Conservation (phyloP, 2,888 invertebrate genomes). For the Synanthedon formicaeformis region DNA sequence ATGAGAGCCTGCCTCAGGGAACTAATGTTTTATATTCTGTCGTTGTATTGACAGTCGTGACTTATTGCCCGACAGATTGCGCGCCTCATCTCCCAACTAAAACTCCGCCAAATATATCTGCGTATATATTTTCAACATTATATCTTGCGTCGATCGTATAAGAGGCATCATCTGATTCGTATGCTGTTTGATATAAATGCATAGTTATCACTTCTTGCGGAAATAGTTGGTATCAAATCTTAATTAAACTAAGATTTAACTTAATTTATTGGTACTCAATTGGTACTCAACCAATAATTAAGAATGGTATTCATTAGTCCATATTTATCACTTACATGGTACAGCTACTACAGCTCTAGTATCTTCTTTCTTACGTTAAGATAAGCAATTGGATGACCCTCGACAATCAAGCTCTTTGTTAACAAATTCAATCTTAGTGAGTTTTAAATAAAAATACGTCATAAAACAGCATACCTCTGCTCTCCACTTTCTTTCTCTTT, state of each 20-base stretch:
- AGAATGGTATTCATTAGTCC: no score
- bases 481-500: constrained; percentile 47
- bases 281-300: no score
- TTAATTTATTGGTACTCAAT: no score
- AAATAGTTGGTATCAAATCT: no score
- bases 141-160: constrained; percentile 6
- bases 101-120: constrained; percentile 8
- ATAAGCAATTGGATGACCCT: no score
- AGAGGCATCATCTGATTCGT: constrained; percentile 6
- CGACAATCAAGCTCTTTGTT: no score
- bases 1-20: constrained; percentile 37
- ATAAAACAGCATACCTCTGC: constrained; percentile 27
- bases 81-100: constrained; percentile 12
- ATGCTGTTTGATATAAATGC: background rate
- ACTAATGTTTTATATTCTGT: constrained; percentile 57
- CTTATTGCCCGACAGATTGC: constrained; percentile 48
- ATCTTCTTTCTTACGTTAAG: no score
- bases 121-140: constrained; percentile 5
- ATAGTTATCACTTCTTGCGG: no score
- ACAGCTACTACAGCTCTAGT: no score
- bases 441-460: constrained; percentile 19
- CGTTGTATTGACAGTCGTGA: constrained; percentile 54
- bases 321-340: no score
- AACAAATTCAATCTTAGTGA: no score
- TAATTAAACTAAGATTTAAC: no score